Evolutionary conservation across 1,140 invertebrate genomes (phyloP).

Genomic region (Cotesia glomerata): DNA sequence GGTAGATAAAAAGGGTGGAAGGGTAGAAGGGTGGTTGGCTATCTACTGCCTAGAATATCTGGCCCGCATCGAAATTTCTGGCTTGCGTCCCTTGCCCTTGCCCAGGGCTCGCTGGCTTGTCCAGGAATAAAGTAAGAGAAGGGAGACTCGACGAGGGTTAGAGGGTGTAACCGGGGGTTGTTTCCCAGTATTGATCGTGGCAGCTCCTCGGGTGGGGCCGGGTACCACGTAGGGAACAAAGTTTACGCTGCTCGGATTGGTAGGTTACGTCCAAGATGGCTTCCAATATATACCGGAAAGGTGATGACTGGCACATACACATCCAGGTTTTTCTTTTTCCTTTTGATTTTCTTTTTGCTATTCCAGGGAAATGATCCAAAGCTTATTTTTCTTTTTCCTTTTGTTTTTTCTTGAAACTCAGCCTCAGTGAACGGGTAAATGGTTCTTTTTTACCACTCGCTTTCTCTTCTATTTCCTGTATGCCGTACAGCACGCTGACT

Average conservation of each 20-base stretch:
- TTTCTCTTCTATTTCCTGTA: conserved; percentile 20
- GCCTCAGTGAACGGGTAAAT: conserved; percentile 20
- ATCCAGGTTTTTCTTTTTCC: conserved; percentile 32
- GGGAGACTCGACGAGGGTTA: conserved; percentile 21
- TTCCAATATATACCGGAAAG: conserved; percentile 53
- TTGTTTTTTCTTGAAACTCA: conserved; percentile 13
- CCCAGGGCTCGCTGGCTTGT: background rate
- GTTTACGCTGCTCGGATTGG: conserved; percentile 45
- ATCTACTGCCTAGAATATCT: background rate
- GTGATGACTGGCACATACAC: conserved; percentile 46
- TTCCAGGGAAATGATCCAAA: conserved; percentile 37
- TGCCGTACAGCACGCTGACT: conserved; percentile 7
- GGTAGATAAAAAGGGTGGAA: conserved; percentile 25
- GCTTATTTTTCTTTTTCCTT: background rate
- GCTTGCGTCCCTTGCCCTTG: conserved; percentile 31
- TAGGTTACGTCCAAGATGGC: conserved; percentile 53
- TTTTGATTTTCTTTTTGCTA: conserved; percentile 19
- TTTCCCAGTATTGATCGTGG: conserved; percentile 44
- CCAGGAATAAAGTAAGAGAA: conserved; percentile 3
- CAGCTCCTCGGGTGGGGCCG: conserved; percentile 47
- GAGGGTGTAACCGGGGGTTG: conserved; percentile 35
- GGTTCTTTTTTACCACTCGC: conserved; percentile 9
- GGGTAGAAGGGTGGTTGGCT: too few relatives aligned
- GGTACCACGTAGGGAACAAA: background rate
- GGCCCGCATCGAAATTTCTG: conserved; percentile 34